Base-by-base conservation (phyloP, 1,140 invertebrate genomes). In the Zaprionus vittiger region DNA sequence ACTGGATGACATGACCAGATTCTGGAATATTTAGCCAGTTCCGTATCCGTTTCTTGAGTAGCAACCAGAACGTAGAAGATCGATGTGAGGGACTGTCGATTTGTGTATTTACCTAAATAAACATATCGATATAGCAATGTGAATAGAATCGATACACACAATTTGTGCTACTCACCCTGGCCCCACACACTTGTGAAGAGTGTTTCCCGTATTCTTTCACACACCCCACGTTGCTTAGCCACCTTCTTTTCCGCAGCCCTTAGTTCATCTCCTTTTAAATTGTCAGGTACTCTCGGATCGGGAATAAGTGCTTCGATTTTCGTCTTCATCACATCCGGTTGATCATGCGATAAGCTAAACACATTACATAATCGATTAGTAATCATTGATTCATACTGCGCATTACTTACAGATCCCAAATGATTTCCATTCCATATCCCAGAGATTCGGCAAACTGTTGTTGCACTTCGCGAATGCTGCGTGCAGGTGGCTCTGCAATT, bases 331-430 rank as follows among this genome's bases (percentile, higher is more conserved):
- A 73, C 49, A 0, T 56, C 15, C 1, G 47, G 24, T 49, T 84
- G 79, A 9, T 55, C 61, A 6, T 65, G 31, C 5, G 85, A 73
- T 20, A 85, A 47, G 17, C 84, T 89, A 12, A 15, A 37, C 6
- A 56, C 41, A 6, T 47, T n/a, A 7, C 5, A 67, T 12, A 41
- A 37, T 47, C 5, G 9, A 37, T 57, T 31, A 26, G 28, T 28
- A 26, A 57, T 34, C 1, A 57, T 11, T 57, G 28, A 57, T 14
- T 54, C 20, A 11, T 24, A 72, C 15, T 72, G 66, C 84, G 69
- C 60, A 79, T 28, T 78, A 91, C 86, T 85, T 54, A 92, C 91
- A 80, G 60, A 57, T 92, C 91, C 91, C 91, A 92, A 17, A 86
- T 85, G 2, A 78, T 75, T 28, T 91, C 78, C 12, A 69, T 59